A percentile compares a stretch with the other conserved stretches of the same genome.
Evolutionary conservation across 2,797 vertebrate species (phyloP).

Genomic region (Anabas testudineus): DNA sequence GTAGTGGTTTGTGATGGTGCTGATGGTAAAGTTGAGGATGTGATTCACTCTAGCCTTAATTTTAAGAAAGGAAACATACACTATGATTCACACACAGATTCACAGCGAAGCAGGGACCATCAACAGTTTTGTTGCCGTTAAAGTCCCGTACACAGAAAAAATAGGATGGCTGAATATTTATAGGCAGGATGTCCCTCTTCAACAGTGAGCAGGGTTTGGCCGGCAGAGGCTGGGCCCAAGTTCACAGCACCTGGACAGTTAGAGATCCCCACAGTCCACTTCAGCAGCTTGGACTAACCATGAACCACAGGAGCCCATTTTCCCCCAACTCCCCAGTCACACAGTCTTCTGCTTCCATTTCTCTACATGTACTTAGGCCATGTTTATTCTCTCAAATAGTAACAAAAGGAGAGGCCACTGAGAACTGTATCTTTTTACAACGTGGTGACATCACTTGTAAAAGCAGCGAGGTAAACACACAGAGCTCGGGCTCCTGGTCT

Average conservation of each 20-base stretch:
- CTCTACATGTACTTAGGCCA: constrained; percentile 57
- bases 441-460: constrained; percentile 83
- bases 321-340: constrained; percentile 33
- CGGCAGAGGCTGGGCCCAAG: constrained; percentile 47
- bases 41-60: constrained; percentile 57
- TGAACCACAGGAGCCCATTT: constrained; percentile 54
- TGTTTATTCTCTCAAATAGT: constrained; percentile 79
- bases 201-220: constrained; percentile 55
- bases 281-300: constrained; percentile 61
- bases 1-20: constrained; percentile 37
- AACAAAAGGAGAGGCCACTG: constrained; percentile 74
- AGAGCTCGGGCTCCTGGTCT: constrained; percentile 72
- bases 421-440: constrained; percentile 83
- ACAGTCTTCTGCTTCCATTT: constrained; percentile 43
- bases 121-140: constrained; percentile 64
- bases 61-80: constrained; percentile 46
- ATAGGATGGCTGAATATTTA: constrained; percentile 70
- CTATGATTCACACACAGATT: constrained; percentile 26
- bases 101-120: constrained; percentile 42
- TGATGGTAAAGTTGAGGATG: constrained; percentile 35
- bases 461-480: constrained; percentile 75
- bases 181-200: constrained; percentile 60
- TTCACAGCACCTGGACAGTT: constrained; percentile 79
- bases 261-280: constrained; percentile 80
- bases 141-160: constrained; percentile 48